Evolutionary conservation across 2,888 invertebrate genomes (phyloP).

Genomic region (Neoscelio sp.): DNA sequence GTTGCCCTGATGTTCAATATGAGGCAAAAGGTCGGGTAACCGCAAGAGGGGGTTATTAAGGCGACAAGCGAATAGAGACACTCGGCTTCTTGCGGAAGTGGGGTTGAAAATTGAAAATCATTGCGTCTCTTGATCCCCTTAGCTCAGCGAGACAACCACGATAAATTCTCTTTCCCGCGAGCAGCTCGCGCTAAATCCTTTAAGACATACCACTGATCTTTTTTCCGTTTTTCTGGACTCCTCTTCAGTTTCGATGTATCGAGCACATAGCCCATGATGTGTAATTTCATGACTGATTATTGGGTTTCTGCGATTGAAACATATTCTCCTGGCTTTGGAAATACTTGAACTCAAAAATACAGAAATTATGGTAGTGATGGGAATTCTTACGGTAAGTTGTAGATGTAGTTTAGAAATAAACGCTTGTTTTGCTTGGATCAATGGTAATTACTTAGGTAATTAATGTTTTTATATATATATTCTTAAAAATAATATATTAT

Average conservation of each 20-base stretch:
- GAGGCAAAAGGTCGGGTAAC: slow-evolving; percentile 64
- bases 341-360: slow-evolving; percentile 36
- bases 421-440: too few relatives aligned
- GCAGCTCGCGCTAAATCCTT: slow-evolving; percentile 72
- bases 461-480: too few relatives aligned
- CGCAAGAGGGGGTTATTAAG: slow-evolving; percentile 67
- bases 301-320: slow-evolving; percentile 58
- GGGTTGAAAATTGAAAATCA: slow-evolving; percentile 81
- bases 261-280: slow-evolving; percentile 49
- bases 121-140: slow-evolving; percentile 80
- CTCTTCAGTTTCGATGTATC: slow-evolving; percentile 61
- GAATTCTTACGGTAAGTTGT: too few relatives aligned
- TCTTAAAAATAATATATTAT: too few relatives aligned
- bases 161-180: slow-evolving; percentile 76
- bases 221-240: slow-evolving; percentile 68
- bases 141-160: slow-evolving; percentile 78
- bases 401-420: too few relatives aligned
- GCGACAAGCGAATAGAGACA: slow-evolving; percentile 72
- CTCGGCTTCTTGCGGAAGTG: slow-evolving; percentile 75
- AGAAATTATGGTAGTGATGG: too few relatives aligned
- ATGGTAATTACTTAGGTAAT: too few relatives aligned
- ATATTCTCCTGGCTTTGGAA: slow-evolving; percentile 47
- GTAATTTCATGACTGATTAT: slow-evolving; percentile 68
- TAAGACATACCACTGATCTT: slow-evolving; percentile 75
- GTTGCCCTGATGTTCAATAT: slow-evolving; percentile 60